Evolutionary conservation across 2,888 invertebrate species (phyloP), one percentile per base, ranked within the genome.

Genomic region (Monopis laevigella): DNA sequence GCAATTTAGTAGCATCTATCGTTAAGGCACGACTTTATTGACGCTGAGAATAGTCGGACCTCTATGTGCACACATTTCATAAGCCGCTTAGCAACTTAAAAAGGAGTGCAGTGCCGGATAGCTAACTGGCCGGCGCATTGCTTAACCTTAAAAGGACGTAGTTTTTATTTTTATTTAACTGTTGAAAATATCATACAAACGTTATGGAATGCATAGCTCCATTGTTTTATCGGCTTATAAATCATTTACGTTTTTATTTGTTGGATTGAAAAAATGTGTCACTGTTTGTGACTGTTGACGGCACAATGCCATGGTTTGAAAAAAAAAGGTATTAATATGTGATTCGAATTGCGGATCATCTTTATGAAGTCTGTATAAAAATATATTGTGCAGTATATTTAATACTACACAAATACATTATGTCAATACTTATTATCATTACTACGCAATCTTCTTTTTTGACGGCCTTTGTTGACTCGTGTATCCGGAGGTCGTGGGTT

Each of bases 81-180:
- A 73, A 73, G 64, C 66, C 51, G 61, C 65, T 65, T 65, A 62
- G 58, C 56, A 57, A 62, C 69, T 60, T 67, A 69, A 68, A 73
- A 73, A 18, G 68, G 71, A 62, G 62, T 62, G 65, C 51, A 62
- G 62, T 62, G 65, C 51, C 48, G 53, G 46, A 55, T 48, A 14
- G 65, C 69, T 63, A 65, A 65, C 60, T 55, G 54, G 61, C 60
- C 55, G 53, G 61, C 61, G 61, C 65, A 61, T 57, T 52, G 54
- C 48, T 45, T 48, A 46, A 46, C 73, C 71, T 54, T 73, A 68
- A 62, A 69, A 51, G 72, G 63, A 35, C 27, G 50, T 54, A 47
- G 53, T 59, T 60, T 65, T 64, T 65, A 74, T 77, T 70, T 71
- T 70, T 66, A 66, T 32, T 21, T 21, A 16, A 21, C 36, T 36